Base-by-base conservation (phyloP, 2,113 vertebrate genomes). In the Phylloscopus trochiloides region DNA sequence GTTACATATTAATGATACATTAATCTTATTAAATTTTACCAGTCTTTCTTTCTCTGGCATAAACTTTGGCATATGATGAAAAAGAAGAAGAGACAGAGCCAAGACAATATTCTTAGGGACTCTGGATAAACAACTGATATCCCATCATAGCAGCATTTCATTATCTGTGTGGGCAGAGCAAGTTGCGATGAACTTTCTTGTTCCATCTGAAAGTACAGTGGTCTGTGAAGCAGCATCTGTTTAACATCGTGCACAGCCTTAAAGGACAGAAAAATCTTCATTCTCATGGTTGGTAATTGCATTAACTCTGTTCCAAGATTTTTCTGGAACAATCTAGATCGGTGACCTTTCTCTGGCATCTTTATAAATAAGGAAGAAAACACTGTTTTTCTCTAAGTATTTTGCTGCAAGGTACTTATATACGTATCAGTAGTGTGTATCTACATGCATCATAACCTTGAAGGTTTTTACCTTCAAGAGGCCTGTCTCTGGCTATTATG, bases 181-280 rank as follows among this genome's bases (percentile, higher is more conserved):
- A 48, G 18, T 50, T 34, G 24, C 43, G 22, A 13, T 0, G 0
- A 2, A 81, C 24, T 70, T 22, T 76, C 59, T 40, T 55, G 4
- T 68, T 81, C 59, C 26, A 50, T 19, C 21, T 71, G 32, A 89
- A 82, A 65, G 1, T n/a, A 18, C 16, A 67, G 32, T 45, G 48
- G 51, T 32, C 57, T 36, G 15, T 40, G 55, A 77, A 90, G 8
- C 43, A 50, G 10, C 9, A 52, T 92, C 20, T 70, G 15, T 70
- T 36, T 90, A 26, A 62, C 0, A 0, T 40, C 25, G 11, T n/a
- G 9, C 17, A 36, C 17, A 70, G 14, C 31, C 42, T 81, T 63
- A 21, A 75, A 67, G 18, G 36, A 55, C 19, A 36, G 32, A 78
- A 80, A 52, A 63, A 32, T 32, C 26, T 79, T 67, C 2, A 12